Percentiles rank a stretch among this genome's conserved stretches.
Evolutionary conservation across 2,888 invertebrate genomes (phyloP).

Genomic region (Lysandra bellargus): DNA sequence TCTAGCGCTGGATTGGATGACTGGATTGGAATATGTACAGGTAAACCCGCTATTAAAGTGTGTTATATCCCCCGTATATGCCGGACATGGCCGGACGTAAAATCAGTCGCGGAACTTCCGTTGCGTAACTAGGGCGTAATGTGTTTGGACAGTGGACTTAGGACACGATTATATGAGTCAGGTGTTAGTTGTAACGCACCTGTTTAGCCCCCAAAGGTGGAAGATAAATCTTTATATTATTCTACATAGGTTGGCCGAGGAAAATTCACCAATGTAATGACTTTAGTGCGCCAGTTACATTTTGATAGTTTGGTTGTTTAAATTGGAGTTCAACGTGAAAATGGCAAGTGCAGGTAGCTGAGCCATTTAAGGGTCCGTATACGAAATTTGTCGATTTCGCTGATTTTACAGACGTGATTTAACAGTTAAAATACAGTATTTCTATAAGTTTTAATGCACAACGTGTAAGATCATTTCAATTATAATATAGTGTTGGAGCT

Average conservation of each 20-base stretch:
- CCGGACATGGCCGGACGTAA: neutral
- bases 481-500: no score
- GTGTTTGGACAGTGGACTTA: neutral
- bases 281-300: neutral
- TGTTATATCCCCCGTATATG: neutral
- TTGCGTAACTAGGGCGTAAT: neutral
- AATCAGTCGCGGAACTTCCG: neutral
- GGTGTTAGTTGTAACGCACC: neutral
- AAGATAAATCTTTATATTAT: constrained; percentile 18
- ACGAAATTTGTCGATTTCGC: no score
- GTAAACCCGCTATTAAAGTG: no score
- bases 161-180: neutral
- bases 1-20: no score
- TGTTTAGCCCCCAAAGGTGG: constrained; percentile 18
- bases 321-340: no score
- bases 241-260: neutral
- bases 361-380: no score
- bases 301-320: neutral
- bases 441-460: no score
- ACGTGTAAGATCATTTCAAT: no score
- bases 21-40: no score
- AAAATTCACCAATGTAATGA: neutral
- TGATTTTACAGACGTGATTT: no score
- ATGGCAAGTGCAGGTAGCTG: no score
- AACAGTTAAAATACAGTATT: no score